Conservation (phyloP, 2,113 vertebrate genomes). For the Otis tarda region DNA sequence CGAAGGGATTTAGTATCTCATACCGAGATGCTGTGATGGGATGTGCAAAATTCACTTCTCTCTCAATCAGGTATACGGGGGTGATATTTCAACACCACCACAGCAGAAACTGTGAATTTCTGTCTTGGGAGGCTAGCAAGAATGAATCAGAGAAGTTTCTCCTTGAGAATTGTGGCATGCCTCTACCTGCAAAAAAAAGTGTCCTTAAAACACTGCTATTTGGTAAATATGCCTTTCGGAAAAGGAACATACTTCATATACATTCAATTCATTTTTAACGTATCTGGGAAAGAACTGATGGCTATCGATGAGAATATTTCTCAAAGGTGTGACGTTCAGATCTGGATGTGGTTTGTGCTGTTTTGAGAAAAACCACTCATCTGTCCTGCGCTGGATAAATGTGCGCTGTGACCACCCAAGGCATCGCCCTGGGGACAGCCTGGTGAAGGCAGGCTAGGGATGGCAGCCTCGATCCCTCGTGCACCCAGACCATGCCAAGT, state of each 20-base stretch:
- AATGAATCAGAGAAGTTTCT: not conserved
- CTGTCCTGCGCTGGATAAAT: not conserved
- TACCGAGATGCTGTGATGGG: not conserved
- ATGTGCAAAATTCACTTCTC: not conserved
- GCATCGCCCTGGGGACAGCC: no score
- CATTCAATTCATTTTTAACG: not conserved
- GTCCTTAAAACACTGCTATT: no score
- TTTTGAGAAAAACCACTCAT: not conserved
- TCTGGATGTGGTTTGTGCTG: not conserved
- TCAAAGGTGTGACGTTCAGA: not conserved
- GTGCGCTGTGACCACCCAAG: rapidly evolving
- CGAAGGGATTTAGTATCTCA: not conserved
- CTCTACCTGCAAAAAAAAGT: not conserved
- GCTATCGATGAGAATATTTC: not conserved
- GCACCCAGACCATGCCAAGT: not conserved
- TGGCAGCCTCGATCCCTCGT: not conserved
- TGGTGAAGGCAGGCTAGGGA: not conserved
- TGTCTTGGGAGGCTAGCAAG: not conserved
- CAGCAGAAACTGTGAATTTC: no score
- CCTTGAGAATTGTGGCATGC: not conserved
- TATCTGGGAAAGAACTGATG: not conserved
- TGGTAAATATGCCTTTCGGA: not conserved
- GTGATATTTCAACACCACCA: not conserved
- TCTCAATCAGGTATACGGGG: not conserved
- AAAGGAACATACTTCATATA: not conserved